These are phyloP conservation scores for Thalassoma bifasciatum DNA, from an alignment of 2,113 vertebrate genomes.

Conservation along the genomic window DNA sequence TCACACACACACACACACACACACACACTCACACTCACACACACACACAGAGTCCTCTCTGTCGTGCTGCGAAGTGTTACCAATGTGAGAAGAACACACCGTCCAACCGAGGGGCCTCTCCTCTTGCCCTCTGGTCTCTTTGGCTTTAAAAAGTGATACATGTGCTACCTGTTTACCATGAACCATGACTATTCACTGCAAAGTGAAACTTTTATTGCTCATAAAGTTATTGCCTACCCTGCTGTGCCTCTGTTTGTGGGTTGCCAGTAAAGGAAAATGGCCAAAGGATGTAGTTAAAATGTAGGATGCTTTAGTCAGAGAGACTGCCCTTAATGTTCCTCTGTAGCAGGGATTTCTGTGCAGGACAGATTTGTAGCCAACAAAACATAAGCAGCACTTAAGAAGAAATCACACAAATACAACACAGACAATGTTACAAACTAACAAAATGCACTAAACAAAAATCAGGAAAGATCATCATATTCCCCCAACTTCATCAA, in stretches of 20 bases:
- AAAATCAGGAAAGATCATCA: no score
- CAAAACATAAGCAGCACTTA: background rate
- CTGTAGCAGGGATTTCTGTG: no score
- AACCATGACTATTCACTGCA: slow-evolving; percentile 41
- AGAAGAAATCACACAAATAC: no score
- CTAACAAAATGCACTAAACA: no score
- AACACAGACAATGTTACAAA: no score
- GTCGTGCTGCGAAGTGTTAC: slow-evolving; percentile 48
- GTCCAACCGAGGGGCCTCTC: slow-evolving; percentile 6
- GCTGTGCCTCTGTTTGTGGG: background rate
- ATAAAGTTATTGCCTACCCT: slow-evolving; percentile 13
- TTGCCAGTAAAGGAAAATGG: slow-evolving; percentile 1
- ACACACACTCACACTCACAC: slow-evolving; percentile 54
- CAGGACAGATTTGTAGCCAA: no score
- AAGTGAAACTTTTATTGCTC: slow-evolving; percentile 16
- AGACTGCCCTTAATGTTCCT: background rate
- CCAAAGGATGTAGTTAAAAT: slow-evolving; percentile 5
- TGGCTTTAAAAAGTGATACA: background rate
- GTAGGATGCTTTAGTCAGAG: slow-evolving; percentile 3
- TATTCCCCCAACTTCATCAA: no score
- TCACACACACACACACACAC: no score
- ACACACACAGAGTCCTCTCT: slow-evolving; percentile 48
- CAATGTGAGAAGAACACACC: slow-evolving; percentile 57
- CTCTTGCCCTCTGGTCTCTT: slow-evolving; percentile 21
- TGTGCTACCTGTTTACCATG: slow-evolving; percentile 22